Base-by-base conservation (phyloP, 2,888 invertebrate genomes). In the Orchestes rusci region DNA sequence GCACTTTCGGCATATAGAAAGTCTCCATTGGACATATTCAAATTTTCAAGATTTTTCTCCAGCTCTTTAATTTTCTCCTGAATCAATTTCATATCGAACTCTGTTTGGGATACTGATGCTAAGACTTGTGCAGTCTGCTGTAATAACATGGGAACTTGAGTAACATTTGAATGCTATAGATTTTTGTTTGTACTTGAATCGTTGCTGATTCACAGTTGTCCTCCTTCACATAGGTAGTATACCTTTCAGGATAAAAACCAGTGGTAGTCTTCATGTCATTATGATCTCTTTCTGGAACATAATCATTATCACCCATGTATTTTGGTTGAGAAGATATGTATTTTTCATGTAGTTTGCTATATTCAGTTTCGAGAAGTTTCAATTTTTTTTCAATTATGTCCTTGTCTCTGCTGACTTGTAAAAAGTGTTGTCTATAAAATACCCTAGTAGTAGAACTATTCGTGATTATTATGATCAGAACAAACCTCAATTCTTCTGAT, bases 21-120 rank as follows among this genome's bases (percentile, higher is more conserved):
- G 31, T 13, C 50, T 5, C 42, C 19, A 27, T 45, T 52, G 18
- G 30, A 41, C 10, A 39, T 34, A 29, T 56, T 60, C 18, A 62
- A 58, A 37, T 56, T 60, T 50, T 64, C 59, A 18, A 63, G 48
- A 44, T 61, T 62, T 43, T 56, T 59, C 37, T 65, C 65, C 23
- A 65, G 40, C 32, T 59, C 59, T 12, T 59, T 51, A 4, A 65
- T 59, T 48, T 62, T 60, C 35, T 56, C 52, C 44, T 64, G 60
- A 19, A 64, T 63, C 39, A 59, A 63, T 35, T 59, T 57, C 55
- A 64, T 61, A 23, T 64, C 65, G 2, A 59, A 20, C 29, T 64
- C 62, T 2, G 62, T 56, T 48, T 63, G 60, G 2, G 59, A 55
- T 10, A 61, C 50, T 13, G 54, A 52, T 5, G 46, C 36, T 31